Conservation (phyloP, 2,888 invertebrate genomes). For the Aporophyla nigra region DNA sequence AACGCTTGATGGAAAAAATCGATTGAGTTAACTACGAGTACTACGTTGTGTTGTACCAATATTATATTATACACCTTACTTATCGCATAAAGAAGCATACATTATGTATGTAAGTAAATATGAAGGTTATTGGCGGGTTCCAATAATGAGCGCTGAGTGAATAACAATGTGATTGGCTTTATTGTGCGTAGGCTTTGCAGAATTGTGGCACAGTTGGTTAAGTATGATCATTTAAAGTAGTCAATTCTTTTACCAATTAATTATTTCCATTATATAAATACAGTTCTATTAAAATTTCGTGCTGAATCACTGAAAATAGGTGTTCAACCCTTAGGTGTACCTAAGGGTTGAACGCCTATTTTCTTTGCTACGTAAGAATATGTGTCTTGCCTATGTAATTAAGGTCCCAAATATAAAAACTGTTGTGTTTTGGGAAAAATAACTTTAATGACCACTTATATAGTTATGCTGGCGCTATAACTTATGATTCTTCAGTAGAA, state of each 20-base stretch:
- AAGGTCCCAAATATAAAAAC: not conserved
- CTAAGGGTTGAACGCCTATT: not conserved
- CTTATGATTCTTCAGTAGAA: not conserved
- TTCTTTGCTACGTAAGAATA: not conserved
- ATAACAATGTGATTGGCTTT: not conserved
- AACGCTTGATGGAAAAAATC: not conserved
- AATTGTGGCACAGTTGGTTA: not conserved
- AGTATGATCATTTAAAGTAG: not conserved
- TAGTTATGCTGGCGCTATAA: not conserved
- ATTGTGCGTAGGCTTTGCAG: not conserved
- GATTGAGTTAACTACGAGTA: not conserved
- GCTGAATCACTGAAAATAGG: not conserved
- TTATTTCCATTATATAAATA: not conserved
- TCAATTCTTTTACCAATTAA: constrained; percentile 2
- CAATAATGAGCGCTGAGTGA: not conserved
- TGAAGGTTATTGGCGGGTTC: constrained; percentile 10
- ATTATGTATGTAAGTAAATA: not conserved
- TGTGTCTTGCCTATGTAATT: not conserved
- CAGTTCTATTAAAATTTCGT: too few species aligned
- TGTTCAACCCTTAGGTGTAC: not conserved
- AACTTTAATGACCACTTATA: not conserved
- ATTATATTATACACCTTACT: not conserved
- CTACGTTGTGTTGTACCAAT: not conserved
- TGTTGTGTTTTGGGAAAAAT: not conserved
- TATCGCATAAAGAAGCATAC: not conserved